phyloP scores from a whole-genome alignment of 64 coral and sea anemone genomes.

The Pocillopora damicornis region DNA sequence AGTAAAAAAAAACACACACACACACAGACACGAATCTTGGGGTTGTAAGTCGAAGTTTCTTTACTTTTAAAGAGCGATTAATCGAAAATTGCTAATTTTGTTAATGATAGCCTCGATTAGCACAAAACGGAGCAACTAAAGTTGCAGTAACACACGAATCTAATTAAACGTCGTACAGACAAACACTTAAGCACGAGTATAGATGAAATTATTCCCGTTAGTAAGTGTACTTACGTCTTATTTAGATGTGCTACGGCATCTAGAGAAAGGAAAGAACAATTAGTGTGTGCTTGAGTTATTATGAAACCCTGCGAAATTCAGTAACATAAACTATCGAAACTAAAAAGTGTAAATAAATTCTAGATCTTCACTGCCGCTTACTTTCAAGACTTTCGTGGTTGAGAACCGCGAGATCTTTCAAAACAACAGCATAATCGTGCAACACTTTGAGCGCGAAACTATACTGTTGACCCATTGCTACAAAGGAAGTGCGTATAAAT shows the following conservation, averaged over 20 bases:
- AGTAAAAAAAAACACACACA: too few species aligned
- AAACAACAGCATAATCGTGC: slow-evolving; percentile 70
- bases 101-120: too few species aligned
- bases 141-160: too few species aligned
- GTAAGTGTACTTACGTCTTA: slow-evolving; percentile 60
- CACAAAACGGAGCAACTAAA: too few species aligned
- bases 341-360: neutral
- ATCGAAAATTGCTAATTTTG: too few species aligned
- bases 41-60: too few species aligned
- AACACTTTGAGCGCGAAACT: slow-evolving; percentile 75
- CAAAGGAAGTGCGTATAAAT: neutral
- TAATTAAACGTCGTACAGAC: too few species aligned
- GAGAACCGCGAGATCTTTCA: slow-evolving; percentile 76
- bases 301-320: too few species aligned
- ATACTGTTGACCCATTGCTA: slow-evolving; percentile 85
- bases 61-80: too few species aligned
- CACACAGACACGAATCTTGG: too few species aligned
- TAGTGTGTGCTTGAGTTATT: neutral
- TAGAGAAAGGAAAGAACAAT: slow-evolving; percentile 31
- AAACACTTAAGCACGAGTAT: too few species aligned
- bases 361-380: slow-evolving; percentile 13
- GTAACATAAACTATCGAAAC: neutral
- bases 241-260: slow-evolving; percentile 84
- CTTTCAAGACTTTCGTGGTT: slow-evolving; percentile 66
- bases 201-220: too few species aligned